Percentiles rank a stretch among this genome's conserved stretches.
Conservation (phyloP, 2,113 vertebrate genomes). For the Paraplagusia blochii region DNA sequence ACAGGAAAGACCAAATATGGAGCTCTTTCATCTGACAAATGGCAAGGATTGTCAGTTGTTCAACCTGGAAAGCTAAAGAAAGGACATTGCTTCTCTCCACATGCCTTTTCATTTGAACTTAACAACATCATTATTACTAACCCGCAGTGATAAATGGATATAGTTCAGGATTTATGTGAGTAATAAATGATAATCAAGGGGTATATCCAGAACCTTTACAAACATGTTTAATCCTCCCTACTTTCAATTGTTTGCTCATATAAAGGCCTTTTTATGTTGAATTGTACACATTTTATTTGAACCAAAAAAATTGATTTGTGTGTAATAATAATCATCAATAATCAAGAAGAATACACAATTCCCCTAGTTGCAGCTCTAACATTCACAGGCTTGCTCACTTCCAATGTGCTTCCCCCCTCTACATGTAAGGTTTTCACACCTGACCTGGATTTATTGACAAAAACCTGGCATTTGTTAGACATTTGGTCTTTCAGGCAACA, state of each 20-base stretch:
- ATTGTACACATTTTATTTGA: too few relatives aligned
- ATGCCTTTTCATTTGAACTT: conserved; percentile 49
- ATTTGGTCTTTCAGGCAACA: conserved; percentile 35
- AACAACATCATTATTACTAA: conserved; percentile 33
- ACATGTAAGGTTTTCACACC: conserved; percentile 44
- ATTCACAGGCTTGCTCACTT: neutral
- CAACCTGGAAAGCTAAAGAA: conserved; percentile 32
- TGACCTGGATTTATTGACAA: conserved; percentile 31
- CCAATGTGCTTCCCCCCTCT: conserved; percentile 9
- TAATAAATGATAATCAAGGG: neutral
- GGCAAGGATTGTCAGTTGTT: conserved; percentile 32
- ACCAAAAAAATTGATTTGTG: too few relatives aligned
- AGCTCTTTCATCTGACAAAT: conserved; percentile 31
- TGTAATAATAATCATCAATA: too few relatives aligned
- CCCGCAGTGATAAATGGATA: conserved; percentile 23
- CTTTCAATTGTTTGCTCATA: too few relatives aligned
- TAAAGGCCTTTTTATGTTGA: too few relatives aligned
- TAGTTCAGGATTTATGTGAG: conserved; percentile 10
- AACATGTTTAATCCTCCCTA: too few relatives aligned
- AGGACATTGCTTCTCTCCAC: conserved; percentile 9
- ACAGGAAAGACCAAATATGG: conserved; percentile 3
- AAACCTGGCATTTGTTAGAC: conserved; percentile 38
- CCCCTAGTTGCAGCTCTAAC: too few relatives aligned
- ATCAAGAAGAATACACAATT: too few relatives aligned
- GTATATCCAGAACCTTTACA: too few relatives aligned